These are phyloP conservation scores for Lucinisca nassula DNA, from an alignment of 2,888 invertebrate species.

Conservation along the genomic window DNA sequence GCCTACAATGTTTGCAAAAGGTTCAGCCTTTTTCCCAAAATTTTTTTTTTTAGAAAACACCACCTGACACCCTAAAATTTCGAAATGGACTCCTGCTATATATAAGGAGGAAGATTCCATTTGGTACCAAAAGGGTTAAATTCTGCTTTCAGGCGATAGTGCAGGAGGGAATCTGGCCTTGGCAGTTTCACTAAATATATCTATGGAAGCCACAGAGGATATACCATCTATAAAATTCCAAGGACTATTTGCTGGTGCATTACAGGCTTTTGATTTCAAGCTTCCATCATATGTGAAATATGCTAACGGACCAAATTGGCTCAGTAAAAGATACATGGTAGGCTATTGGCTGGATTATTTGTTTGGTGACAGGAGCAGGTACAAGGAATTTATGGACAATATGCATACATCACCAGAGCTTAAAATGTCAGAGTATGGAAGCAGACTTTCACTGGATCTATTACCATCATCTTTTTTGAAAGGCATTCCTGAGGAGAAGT, in stretches of 20 bases:
- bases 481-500: background rate
- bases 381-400: constrained; percentile 23
- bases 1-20: too few relatives aligned
- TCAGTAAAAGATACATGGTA: constrained; percentile 34
- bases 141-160: constrained; percentile 67
- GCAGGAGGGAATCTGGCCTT: constrained; percentile 70
- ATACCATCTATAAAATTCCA: constrained; percentile 51
- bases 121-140: too few relatives aligned
- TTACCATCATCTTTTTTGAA: constrained; percentile 4
- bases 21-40: too few relatives aligned
- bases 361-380: background rate
- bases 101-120: too few relatives aligned
- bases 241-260: constrained; percentile 86
- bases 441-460: background rate
- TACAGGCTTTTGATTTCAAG: constrained; percentile 85
- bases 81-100: too few relatives aligned
- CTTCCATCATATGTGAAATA: constrained; percentile 65
- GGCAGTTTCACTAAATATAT: constrained; percentile 52
- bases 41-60: too few relatives aligned
- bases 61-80: too few relatives aligned
- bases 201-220: background rate
- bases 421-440: constrained; percentile 33
- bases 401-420: constrained; percentile 48
- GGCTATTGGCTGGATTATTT: constrained; percentile 42
- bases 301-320: background rate